A percentile compares a stretch with the other conserved stretches of the same genome.
These are phyloP conservation scores for Mastomys coucha DNA, from an alignment of 2,113 vertebrate genomes.

Conservation along the genomic window DNA sequence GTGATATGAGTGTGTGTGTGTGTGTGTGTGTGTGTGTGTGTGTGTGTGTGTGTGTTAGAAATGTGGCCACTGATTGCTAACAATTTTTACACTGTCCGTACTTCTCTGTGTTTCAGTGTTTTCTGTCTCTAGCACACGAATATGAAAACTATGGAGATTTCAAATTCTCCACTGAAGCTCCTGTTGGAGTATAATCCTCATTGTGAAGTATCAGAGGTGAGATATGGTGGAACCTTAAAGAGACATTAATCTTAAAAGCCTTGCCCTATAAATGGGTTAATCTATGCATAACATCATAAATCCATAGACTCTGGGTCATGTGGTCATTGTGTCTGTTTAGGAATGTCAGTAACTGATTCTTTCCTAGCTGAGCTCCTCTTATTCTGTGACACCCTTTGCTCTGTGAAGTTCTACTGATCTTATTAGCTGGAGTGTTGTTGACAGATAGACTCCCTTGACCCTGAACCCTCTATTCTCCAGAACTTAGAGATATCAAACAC, in stretches of 20 bases:
- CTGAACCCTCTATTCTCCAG: too few relatives aligned
- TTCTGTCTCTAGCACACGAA: neutral
- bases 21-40: neutral
- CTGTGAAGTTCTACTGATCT: neutral
- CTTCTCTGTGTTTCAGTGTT: neutral
- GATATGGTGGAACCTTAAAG: neutral
- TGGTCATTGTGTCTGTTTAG: accelerated
- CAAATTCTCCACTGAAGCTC: neutral
- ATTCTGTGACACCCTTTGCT: accelerated
- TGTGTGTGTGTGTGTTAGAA: neutral
- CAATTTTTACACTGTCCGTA: neutral
- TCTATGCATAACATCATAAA: neutral
- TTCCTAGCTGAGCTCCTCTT: neutral
- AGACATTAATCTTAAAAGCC: neutral
- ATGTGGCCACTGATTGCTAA: neutral
- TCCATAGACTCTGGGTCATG: neutral
- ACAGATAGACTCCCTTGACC: neutral
- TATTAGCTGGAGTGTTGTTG: neutral
- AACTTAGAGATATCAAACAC: neutral
- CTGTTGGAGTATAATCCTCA: neutral
- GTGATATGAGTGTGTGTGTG: neutral
- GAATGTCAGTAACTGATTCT: neutral
- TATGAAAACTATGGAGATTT: neutral
- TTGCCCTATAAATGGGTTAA: neutral
- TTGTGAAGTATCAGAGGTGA: too few relatives aligned